Evolutionary conservation across 2,113 vertebrate genomes (phyloP).

Genomic region (Vicugna pacos): DNA sequence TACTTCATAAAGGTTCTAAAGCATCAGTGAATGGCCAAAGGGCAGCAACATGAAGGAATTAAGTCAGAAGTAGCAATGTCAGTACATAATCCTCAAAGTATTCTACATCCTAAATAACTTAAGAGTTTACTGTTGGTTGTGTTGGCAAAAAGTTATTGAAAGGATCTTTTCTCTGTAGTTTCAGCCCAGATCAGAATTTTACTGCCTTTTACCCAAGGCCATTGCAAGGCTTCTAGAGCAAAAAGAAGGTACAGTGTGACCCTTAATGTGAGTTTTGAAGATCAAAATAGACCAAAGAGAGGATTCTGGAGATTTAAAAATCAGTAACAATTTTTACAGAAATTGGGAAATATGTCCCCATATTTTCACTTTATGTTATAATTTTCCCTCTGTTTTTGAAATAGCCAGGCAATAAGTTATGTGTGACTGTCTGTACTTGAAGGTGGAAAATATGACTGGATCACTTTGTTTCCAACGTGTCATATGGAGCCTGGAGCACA

Average conservation of each 20-base stretch:
- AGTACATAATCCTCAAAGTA: neutral
- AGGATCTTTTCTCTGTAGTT: constrained; percentile 16
- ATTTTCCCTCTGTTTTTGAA: neutral
- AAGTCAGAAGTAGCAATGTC: neutral
- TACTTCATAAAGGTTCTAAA: neutral
- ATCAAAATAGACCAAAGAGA: constrained; percentile 32
- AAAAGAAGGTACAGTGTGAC: neutral
- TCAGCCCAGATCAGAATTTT: neutral
- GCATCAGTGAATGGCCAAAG: neutral
- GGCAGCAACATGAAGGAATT: neutral
- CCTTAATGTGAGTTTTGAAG: neutral
- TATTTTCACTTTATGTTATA: constrained; percentile 24
- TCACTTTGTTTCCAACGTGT: neutral
- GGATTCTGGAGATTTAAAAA: neutral
- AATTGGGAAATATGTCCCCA: neutral
- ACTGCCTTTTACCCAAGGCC: neutral
- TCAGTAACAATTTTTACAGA: neutral
- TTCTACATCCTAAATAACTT: neutral
- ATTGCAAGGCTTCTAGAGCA: neutral
- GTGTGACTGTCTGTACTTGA: neutral
- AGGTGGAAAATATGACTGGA: neutral
- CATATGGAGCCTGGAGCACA: neutral
- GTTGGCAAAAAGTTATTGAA: constrained; percentile 5
- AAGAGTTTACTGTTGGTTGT: neutral
- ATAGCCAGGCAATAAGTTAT: neutral